A percentile compares a stretch with the other conserved stretches of the same genome.
phyloP scores from a whole-genome alignment of 2,113 vertebrate genomes.

The Apteryx owenii region DNA sequence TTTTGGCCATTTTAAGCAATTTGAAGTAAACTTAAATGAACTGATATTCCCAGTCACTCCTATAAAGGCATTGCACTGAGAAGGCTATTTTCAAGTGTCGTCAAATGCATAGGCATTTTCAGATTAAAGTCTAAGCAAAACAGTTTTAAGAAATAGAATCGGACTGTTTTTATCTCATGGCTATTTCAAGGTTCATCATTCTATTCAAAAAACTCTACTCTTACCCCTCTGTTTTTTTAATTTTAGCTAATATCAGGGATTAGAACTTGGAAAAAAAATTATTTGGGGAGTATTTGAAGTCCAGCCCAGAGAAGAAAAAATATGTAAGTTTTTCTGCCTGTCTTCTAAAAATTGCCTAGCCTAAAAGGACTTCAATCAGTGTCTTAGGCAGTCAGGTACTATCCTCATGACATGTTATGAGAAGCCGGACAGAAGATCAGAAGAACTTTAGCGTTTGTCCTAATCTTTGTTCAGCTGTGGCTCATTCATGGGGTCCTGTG shows the following conservation, averaged over 20 bases:
- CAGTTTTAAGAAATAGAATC: background rate
- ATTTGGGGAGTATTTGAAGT: background rate
- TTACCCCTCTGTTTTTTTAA: background rate
- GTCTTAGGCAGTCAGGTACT: background rate
- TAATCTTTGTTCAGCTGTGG: background rate
- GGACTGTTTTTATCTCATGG: background rate
- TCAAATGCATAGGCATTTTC: background rate
- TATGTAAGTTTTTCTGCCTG: background rate
- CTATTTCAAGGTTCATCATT: background rate
- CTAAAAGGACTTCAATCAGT: background rate
- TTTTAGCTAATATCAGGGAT: background rate
- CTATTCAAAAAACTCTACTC: background rate
- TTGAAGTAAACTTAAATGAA: background rate
- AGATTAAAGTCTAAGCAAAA: background rate
- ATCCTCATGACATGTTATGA: background rate
- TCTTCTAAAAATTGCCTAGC: background rate
- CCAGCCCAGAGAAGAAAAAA: background rate
- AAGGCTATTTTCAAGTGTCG: background rate
- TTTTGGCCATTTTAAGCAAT: background rate
- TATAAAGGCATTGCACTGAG: background rate
- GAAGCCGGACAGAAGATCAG: background rate
- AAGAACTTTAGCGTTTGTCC: background rate
- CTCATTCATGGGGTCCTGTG: background rate
- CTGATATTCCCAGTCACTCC: background rate
- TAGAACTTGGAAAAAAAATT: background rate